A percentile compares a stretch with the other conserved stretches of the same genome.
Evolutionary conservation across 2,113 vertebrate genomes (phyloP).

Genomic region (Lipotes vexillifer): DNA sequence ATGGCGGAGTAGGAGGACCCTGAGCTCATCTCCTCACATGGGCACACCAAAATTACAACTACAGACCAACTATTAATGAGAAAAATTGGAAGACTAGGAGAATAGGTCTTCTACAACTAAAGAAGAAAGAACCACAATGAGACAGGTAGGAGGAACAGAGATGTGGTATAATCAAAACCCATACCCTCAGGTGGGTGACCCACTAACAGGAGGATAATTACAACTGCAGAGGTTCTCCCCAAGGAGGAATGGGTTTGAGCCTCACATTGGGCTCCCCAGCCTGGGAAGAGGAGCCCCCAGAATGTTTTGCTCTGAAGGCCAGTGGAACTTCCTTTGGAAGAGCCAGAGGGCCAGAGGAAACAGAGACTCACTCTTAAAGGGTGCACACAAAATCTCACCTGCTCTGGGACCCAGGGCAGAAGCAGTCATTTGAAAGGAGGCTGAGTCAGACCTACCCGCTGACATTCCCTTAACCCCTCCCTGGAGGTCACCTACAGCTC

Average conservation of each 20-base stretch:
- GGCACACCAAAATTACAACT: background rate
- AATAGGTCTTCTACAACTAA: background rate
- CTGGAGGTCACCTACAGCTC: background rate
- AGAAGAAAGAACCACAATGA: background rate
- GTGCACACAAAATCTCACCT: background rate
- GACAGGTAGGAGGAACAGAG: background rate
- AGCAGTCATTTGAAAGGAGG: background rate
- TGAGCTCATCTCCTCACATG: rapidly evolving
- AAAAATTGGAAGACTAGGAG: background rate
- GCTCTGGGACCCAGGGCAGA: background rate
- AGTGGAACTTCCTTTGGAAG: background rate
- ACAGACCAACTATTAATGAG: background rate
- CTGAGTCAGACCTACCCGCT: background rate
- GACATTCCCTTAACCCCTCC: too few relatives aligned
- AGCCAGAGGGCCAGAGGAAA: background rate
- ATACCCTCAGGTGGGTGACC: background rate
- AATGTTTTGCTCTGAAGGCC: background rate
- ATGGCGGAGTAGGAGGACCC: background rate
- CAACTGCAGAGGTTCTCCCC: background rate
- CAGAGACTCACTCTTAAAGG: background rate
- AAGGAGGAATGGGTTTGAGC: background rate
- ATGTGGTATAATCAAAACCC: background rate
- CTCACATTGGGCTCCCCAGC: background rate
- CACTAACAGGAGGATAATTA: background rate
- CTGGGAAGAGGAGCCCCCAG: background rate